Conservation (phyloP, 2,113 vertebrate genomes). For the Spea multiplicata region DNA sequence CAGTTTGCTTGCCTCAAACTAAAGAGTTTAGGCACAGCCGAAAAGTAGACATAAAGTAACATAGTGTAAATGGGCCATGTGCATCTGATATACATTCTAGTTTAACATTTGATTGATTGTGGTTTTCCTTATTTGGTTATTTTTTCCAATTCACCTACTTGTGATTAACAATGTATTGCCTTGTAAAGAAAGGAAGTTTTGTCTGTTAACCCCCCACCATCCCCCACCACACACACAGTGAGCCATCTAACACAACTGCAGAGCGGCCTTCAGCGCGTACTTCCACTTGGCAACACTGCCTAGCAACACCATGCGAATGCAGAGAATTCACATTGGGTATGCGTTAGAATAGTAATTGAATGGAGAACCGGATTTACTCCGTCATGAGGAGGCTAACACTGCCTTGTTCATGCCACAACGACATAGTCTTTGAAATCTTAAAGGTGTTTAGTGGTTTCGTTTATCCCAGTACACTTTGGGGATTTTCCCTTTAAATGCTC, state of each 20-base stretch:
- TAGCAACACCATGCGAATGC: constrained; percentile 38
- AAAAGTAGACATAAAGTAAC: too few relatives aligned
- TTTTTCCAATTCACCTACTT: neutral
- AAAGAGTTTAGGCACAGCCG: too few relatives aligned
- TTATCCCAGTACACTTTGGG: neutral
- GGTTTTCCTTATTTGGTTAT: neutral
- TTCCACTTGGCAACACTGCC: constrained; percentile 40
- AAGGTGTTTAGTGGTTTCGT: neutral
- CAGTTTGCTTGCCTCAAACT: too few relatives aligned
- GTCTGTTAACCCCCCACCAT: neutral
- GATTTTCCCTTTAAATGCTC: too few relatives aligned
- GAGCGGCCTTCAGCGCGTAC: constrained; percentile 16
- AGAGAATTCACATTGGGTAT: constrained; percentile 36
- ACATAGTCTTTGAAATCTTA: constrained; percentile 4
- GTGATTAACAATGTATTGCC: neutral
- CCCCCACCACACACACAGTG: constrained; percentile 14
- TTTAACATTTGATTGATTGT: neutral
- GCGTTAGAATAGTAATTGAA: constrained; percentile 36
- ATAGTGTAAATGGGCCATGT: too few relatives aligned
- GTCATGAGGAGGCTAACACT: constrained; percentile 2
- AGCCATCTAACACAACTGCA: constrained; percentile 12
- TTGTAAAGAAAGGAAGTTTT: constrained; percentile 34
- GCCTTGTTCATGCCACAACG: constrained; percentile 14
- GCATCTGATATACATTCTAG: too few relatives aligned
- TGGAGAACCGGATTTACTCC: constrained; percentile 18